Evolutionary conservation across 2,797 vertebrate species (phyloP).

Genomic region (Aselliscus stoliczkanus): DNA sequence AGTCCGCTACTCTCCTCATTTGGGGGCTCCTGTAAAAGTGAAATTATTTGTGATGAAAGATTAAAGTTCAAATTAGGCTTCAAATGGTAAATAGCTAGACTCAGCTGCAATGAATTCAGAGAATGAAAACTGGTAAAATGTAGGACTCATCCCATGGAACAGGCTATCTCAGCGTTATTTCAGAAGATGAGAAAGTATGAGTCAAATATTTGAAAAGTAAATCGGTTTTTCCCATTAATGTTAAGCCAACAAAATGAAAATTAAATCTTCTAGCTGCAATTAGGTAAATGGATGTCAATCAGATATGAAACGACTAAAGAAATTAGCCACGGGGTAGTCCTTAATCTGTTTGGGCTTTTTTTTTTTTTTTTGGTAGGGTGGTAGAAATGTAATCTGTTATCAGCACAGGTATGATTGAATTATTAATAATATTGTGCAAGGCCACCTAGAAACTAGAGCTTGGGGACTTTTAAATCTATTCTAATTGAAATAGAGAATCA

Average conservation of each 20-base stretch:
- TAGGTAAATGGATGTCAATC: constrained; percentile 70
- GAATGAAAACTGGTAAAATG: constrained; percentile 48
- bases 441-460: constrained; percentile 68
- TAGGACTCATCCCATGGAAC: constrained; percentile 2
- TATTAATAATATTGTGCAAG: constrained; percentile 72
- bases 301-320: constrained; percentile 63
- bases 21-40: neutral
- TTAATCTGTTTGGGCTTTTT: constrained; percentile 48
- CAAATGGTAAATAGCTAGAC: constrained; percentile 35
- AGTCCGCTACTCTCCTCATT: neutral
- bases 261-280: constrained; percentile 50
- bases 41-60: constrained; percentile 50
- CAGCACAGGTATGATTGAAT: constrained; percentile 74
- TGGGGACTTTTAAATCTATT: constrained; percentile 74
- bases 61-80: constrained; percentile 51
- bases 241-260: constrained; percentile 51
- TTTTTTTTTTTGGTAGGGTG: neutral
- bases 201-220: constrained; percentile 58
- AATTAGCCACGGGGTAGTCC: constrained; percentile 58
- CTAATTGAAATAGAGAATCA: constrained; percentile 78
- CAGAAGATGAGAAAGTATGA: constrained; percentile 34
- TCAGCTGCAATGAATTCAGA: neutral
- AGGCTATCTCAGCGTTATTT: constrained; percentile 36
- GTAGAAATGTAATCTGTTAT: constrained; percentile 64
- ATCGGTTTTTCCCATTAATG: constrained; percentile 51